Base-by-base conservation (phyloP, 2,797 vertebrate genomes). In the Artibeus jamaicensis region DNA sequence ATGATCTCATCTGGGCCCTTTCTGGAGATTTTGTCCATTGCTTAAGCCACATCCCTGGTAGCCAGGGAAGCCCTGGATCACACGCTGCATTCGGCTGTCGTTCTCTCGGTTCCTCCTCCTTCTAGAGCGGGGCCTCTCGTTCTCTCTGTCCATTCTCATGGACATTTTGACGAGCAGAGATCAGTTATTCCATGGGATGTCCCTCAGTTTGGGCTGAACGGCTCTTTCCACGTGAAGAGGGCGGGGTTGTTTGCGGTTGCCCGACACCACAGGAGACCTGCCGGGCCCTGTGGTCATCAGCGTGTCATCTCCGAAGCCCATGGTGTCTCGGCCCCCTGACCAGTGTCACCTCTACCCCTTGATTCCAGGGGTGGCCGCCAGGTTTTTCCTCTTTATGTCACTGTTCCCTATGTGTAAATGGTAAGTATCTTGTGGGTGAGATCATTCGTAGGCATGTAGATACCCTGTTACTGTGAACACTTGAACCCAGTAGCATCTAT, bases 231-330 rank as follows among this genome's bases (percentile, higher is more conserved):
- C 53, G 0, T 1, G 18, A 76, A 71, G 37, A 79, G 67, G 42
- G 18, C 73, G 39, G 15, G 39, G 12, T 42, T n/a, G 22, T 19
- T 2, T 6, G 0, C 5, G 9, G 11, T 42, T 34, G 59, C 78
- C 29, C 11, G 50, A 22, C 26, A 15, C 39, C 48, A 7, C 3
- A 0, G 70, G 44, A 62, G 53, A 1, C 5, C 77, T 0, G 6
- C 53, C 21, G 15, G 53, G 11, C 78, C 37, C 62, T 44, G n/a
- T n/a, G n/a, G n/a, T 62, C 78, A n/a, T 83, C 48, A 0, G 37
- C 3, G n/a, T 22, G 3, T 1, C 34, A 0, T 5, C n/a, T 6
- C 42, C 15, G 46, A 44, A 44, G 74, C 53, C 44, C n/a, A 7
- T 0, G n/a, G 26, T 9, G 15, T 67, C 39, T 67, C 21, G 65